A percentile compares a stretch with the other conserved stretches of the same genome.
Conservation (phyloP, 2,797 vertebrate species). For the Diglossa cyanea region DNA sequence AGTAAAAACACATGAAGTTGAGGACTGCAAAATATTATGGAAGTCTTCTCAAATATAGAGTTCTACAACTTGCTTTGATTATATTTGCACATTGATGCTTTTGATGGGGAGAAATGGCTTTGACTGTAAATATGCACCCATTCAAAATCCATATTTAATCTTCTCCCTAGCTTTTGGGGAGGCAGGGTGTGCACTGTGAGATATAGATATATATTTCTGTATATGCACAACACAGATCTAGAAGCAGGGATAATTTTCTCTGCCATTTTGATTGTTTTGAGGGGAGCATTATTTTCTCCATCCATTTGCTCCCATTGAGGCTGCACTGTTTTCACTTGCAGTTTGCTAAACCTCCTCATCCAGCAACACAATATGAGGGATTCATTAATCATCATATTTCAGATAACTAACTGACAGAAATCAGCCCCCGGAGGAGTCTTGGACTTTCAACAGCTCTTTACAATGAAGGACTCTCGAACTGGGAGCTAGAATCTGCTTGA, state of each 20-base stretch:
- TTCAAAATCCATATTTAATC: conserved; percentile 11
- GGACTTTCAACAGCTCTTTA: conserved; percentile 46
- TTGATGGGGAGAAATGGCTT: not conserved
- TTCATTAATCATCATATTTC: conserved; percentile 48
- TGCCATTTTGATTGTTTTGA: not conserved
- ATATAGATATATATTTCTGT: not conserved
- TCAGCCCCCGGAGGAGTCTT: not conserved
- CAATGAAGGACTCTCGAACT: conserved; percentile 10
- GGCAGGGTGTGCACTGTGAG: not conserved
- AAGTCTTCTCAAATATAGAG: not conserved
- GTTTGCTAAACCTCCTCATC: not conserved
- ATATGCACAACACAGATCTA: not conserved
- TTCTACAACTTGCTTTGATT: not conserved
- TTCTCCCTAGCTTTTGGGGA: not conserved
- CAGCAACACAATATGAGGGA: not conserved
- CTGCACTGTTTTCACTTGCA: not conserved
- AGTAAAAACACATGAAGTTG: not conserved
- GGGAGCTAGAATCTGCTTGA: not conserved
- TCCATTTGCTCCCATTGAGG: not conserved
- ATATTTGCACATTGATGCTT: not conserved
- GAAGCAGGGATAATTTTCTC: not conserved
- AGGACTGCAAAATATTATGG: not conserved
- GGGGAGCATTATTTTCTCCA: not conserved
- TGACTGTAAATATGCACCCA: not conserved
- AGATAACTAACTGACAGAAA: conserved; percentile 31